Evolutionary conservation across 2,888 invertebrate genomes (phyloP).

Genomic region (Chymomyza fuscimana): DNA sequence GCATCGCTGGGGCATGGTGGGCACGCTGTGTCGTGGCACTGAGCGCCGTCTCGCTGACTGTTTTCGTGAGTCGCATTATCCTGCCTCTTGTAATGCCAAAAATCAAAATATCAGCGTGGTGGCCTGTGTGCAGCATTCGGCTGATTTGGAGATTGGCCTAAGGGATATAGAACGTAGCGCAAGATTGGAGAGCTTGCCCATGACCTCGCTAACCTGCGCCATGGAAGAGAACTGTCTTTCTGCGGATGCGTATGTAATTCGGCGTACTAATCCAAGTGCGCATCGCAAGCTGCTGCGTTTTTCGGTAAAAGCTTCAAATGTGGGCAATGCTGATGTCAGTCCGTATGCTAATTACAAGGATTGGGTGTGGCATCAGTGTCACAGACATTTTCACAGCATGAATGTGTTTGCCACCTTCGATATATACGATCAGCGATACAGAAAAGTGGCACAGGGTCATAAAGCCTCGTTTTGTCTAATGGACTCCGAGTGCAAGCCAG

Average conservation of each 20-base stretch:
- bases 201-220: constrained; percentile 66
- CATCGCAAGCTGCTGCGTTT: constrained; percentile 68
- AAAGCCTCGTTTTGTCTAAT: constrained; percentile 75
- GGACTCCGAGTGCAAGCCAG: constrained; percentile 64
- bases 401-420: constrained; percentile 73
- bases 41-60: constrained; percentile 63
- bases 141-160: constrained; percentile 68
- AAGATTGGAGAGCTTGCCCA: constrained; percentile 62
- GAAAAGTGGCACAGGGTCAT: constrained; percentile 72
- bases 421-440: constrained; percentile 62
- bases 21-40: constrained; percentile 69
- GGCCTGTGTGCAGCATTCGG: constrained; percentile 58
- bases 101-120: constrained; percentile 70
- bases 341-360: constrained; percentile 73
- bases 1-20: constrained; percentile 67
- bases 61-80: constrained; percentile 61
- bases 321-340: constrained; percentile 72
- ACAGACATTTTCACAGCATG: constrained; percentile 74
- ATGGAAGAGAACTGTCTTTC: constrained; percentile 76
- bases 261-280: constrained; percentile 57
- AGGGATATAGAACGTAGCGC: constrained; percentile 60
- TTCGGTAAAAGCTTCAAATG: constrained; percentile 71
- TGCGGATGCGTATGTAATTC: constrained; percentile 67
- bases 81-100: constrained; percentile 43
- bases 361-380: constrained; percentile 77